Conservation (phyloP, 2,888 invertebrate species). For the Litoditis marina region DNA sequence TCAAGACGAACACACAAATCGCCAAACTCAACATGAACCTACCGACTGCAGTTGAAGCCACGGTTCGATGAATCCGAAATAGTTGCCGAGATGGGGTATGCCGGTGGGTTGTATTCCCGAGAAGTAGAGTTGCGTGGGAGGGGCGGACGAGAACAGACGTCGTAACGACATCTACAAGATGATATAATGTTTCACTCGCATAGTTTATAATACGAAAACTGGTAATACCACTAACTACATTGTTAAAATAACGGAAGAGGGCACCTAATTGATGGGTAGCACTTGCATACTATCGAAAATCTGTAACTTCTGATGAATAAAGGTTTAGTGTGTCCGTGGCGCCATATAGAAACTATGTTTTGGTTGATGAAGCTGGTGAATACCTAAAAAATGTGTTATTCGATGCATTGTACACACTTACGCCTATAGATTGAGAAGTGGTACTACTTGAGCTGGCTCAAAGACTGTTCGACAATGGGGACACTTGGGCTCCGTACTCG, state of each 20-base stretch:
- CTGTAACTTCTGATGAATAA: too few species aligned
- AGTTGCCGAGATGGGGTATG: slow-evolving; percentile 88
- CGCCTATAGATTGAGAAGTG: slow-evolving; percentile 43
- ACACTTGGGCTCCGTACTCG: slow-evolving; percentile 32
- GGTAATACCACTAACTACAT: too few species aligned
- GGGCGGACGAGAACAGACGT: not conserved
- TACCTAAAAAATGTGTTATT: slow-evolving; percentile 4
- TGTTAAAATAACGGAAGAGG: too few species aligned
- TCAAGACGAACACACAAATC: too few species aligned
- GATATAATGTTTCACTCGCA: too few species aligned
- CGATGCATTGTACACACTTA: not conserved
- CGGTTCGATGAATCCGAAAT: slow-evolving; percentile 84
- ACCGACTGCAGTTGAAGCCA: slow-evolving; percentile 77
- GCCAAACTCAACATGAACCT: not conserved
- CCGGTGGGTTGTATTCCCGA: slow-evolving; percentile 95
- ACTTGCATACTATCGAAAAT: too few species aligned
- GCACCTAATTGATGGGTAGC: too few species aligned
- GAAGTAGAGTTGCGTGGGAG: slow-evolving; percentile 28
- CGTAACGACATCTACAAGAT: not conserved
- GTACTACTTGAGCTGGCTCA: slow-evolving; percentile 43
- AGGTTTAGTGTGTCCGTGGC: too few species aligned
- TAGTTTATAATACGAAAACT: too few species aligned
- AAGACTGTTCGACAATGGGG: slow-evolving; percentile 48
- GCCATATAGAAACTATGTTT: too few species aligned
- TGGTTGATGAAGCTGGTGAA: too few species aligned